These are phyloP conservation scores for Porites rus DNA, from an alignment of 92 coral and sea anemone species.

Conservation along the genomic window DNA sequence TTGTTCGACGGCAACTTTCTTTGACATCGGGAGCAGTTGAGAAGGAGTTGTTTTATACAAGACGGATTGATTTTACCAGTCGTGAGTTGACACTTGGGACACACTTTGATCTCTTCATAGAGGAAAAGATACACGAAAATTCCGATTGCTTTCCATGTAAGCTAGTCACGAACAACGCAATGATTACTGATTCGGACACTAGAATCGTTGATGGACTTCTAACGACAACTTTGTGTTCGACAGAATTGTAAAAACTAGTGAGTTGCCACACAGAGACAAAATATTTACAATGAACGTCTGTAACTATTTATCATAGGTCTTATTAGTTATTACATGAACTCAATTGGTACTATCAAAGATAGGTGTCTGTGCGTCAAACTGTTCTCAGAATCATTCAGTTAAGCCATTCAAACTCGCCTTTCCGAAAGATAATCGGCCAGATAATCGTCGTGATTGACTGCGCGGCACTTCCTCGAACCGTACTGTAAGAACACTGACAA, in stretches of 20 bases:
- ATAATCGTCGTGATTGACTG: no score
- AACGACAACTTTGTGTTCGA: slow-evolving; percentile 48
- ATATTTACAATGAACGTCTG: no score
- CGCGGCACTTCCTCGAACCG: no score
- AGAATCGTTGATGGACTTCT: slow-evolving; percentile 35
- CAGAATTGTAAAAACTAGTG: slow-evolving; percentile 19
- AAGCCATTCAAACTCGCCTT: no score
- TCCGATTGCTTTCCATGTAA: not conserved
- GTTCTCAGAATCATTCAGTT: no score
- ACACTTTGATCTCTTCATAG: slow-evolving; percentile 6
- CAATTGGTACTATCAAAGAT: no score
- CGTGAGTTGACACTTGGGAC: not conserved
- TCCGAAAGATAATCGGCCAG: no score
- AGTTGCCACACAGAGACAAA: no score
- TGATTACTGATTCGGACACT: slow-evolving; percentile 8
- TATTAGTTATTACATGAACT: no score
- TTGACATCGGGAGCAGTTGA: not conserved
- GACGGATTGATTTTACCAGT: not conserved
- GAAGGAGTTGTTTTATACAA: not conserved
- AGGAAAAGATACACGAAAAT: not conserved
- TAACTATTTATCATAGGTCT: no score
- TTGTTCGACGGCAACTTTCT: not conserved
- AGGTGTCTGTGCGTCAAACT: no score
- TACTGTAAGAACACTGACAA: no score
- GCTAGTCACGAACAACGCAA: not conserved